Conservation (phyloP, 1,140 invertebrate genomes). For the Drosophila neocordata region DNA sequence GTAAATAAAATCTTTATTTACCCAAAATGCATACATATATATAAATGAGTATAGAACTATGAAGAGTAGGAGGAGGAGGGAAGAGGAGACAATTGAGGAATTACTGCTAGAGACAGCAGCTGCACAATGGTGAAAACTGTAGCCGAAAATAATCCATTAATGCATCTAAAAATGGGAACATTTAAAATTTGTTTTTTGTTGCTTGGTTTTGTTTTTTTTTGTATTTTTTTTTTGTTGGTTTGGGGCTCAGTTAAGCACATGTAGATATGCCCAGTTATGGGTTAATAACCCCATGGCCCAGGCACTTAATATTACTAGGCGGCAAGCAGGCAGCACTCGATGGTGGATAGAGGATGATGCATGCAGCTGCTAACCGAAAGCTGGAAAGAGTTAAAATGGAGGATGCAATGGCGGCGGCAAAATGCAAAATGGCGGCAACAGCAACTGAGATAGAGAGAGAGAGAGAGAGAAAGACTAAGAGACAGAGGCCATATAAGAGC, state of each 20-base stretch:
- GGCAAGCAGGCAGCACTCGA: constrained; percentile 38
- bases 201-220: neutral
- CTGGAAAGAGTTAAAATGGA: constrained; percentile 28
- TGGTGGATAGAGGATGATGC: constrained; percentile 24
- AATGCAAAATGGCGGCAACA: constrained; percentile 64
- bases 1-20: constrained; percentile 26
- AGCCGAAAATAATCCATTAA: constrained; percentile 65
- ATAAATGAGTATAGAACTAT: too few relatives aligned
- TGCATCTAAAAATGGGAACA: constrained; percentile 57
- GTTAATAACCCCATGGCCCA: constrained; percentile 67
- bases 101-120: constrained; percentile 15
- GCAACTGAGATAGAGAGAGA: constrained; percentile 33
- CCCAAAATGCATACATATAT: too few relatives aligned
- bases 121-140: constrained; percentile 15
- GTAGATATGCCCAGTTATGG: constrained; percentile 66
- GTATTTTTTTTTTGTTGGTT: constrained; percentile 1
- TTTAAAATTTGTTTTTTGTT: constrained; percentile 22
- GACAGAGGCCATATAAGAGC: constrained; percentile 12
- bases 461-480: constrained; percentile 20
- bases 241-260: constrained; percentile 59
- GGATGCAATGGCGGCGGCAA: constrained; percentile 56
- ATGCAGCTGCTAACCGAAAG: constrained; percentile 50
- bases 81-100: constrained; percentile 14
- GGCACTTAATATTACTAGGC: constrained; percentile 69
- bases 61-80: too few relatives aligned